These are phyloP conservation scores for Stomorhina lunata DNA, from an alignment of 2,888 invertebrate species.

Conservation along the genomic window DNA sequence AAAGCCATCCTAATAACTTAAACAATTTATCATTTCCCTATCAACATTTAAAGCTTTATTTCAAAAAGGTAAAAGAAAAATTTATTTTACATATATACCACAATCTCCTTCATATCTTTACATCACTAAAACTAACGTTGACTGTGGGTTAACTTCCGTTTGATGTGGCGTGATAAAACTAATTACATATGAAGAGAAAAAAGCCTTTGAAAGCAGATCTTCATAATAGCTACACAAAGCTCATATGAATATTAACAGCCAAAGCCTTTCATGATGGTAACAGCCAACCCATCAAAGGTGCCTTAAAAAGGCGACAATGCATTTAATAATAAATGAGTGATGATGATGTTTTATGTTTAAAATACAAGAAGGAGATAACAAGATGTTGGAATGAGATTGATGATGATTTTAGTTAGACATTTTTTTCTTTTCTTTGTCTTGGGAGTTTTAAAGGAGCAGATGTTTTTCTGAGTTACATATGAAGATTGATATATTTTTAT, in stretches of 20 bases:
- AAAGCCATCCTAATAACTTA: not conserved
- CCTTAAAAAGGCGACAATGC: slow-evolving; percentile 46
- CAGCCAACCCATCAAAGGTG: slow-evolving; percentile 7
- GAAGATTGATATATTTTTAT: not conserved
- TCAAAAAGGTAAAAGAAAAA: not conserved
- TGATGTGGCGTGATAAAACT: slow-evolving; percentile 61
- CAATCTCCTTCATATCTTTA: not conserved
- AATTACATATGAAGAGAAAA: too few relatives aligned
- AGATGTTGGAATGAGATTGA: slow-evolving; percentile 15
- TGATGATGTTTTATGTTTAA: slow-evolving; percentile 21
- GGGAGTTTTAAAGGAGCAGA: not conserved
- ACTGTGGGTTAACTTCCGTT: slow-evolving; percentile 55
- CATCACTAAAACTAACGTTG: not conserved
- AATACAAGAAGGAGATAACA: slow-evolving; percentile 27
- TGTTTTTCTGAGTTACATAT: slow-evolving; percentile 6
- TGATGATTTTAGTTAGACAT: slow-evolving; percentile 21
- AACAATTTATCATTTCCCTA: slow-evolving; percentile 29
- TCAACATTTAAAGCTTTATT: not conserved
- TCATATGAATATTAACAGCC: not conserved
- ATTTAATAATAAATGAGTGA: slow-evolving; percentile 44
- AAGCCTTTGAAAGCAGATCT: not conserved
- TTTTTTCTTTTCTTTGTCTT: not conserved
- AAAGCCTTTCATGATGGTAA: not conserved
- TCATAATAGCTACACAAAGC: not conserved
- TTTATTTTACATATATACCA: too few relatives aligned